phyloP scores from a whole-genome alignment of 2,113 vertebrate species.

The Syngnathoides biaculeatus region DNA sequence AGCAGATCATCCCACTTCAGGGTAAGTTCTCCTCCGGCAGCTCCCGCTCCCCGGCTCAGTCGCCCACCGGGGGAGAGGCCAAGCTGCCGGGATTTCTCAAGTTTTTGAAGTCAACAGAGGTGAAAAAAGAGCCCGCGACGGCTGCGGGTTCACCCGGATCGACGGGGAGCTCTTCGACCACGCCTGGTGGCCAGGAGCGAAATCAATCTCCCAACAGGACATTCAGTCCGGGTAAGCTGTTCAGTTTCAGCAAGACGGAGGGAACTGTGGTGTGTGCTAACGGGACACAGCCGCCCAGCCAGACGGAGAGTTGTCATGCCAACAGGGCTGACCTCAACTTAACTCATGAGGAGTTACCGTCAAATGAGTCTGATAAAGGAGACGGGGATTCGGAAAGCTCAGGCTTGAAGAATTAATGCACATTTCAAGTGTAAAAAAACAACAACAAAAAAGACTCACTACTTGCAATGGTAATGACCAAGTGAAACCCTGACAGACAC shows the following conservation, averaged over 20 bases:
- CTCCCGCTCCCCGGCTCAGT: slow-evolving; percentile 77
- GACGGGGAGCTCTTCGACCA: slow-evolving; percentile 3
- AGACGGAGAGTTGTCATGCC: slow-evolving; percentile 39
- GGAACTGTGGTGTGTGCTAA: slow-evolving; percentile 71
- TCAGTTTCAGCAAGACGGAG: slow-evolving; percentile 81
- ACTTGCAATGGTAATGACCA: slow-evolving; percentile 28
- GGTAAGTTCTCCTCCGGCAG: slow-evolving; percentile 80
- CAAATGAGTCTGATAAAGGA: slow-evolving; percentile 55
- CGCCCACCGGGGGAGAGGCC: slow-evolving; percentile 81
- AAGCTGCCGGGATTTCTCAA: slow-evolving; percentile 88
- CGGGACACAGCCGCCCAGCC: slow-evolving; percentile 61
- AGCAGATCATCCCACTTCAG: slow-evolving; percentile 91
- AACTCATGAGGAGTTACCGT: slow-evolving; percentile 56
- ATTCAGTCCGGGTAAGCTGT: slow-evolving; percentile 85
- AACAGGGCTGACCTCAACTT: slow-evolving; percentile 64
- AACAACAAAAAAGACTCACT: background rate
- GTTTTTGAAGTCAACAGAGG: slow-evolving; percentile 85
- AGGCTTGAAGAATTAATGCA: slow-evolving; percentile 51
- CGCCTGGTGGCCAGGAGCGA: slow-evolving; percentile 71
- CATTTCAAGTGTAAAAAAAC: slow-evolving; percentile 9
- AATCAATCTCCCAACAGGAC: slow-evolving; percentile 86
- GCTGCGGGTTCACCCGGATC: slow-evolving; percentile 49
- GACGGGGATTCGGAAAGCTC: slow-evolving; percentile 54
- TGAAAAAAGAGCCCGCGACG: slow-evolving; percentile 69
- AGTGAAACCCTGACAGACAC: slow-evolving; percentile 8